Conservation (phyloP, 2,888 invertebrate genomes). For the Nowickia ferox region DNA sequence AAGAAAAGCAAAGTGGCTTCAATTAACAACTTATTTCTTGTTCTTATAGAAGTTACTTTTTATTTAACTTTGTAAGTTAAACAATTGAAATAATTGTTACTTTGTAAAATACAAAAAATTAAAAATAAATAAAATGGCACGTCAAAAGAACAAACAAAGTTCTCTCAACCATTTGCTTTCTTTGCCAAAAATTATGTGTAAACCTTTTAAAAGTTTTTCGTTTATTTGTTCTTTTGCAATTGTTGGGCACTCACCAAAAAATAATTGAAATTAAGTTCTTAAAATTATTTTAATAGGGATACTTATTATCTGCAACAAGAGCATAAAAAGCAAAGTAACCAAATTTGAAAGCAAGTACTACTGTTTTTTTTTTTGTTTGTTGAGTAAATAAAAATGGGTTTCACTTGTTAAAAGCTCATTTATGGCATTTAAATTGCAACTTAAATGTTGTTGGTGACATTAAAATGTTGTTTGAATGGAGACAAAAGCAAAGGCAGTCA, state of each 20-base stretch:
- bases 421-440: constrained; percentile 60
- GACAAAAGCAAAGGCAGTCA: not conserved
- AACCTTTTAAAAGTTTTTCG: constrained; percentile 27
- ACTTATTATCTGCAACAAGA: constrained; percentile 42
- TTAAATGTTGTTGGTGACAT: constrained; percentile 59
- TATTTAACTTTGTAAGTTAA: constrained; percentile 5
- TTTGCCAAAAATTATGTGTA: constrained; percentile 16
- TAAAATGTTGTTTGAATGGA: constrained; percentile 51
- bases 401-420: constrained; percentile 53
- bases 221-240: not conserved
- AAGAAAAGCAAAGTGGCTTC: not conserved
- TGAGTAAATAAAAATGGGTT: constrained; percentile 49
- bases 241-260: constrained; percentile 40
- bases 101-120: not conserved
- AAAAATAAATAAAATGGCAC: not conserved
- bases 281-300: constrained; percentile 40
- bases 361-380: not conserved
- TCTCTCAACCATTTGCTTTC: constrained; percentile 1
- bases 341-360: not conserved
- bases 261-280: constrained; percentile 50
- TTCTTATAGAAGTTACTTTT: not conserved
- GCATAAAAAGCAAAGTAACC: not conserved
- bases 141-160: constrained; percentile 1
- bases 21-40: not conserved
- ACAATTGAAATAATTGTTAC: constrained; percentile 30